Conservation (phyloP, 2,797 vertebrate genomes). For the Echeneis naucrates region DNA sequence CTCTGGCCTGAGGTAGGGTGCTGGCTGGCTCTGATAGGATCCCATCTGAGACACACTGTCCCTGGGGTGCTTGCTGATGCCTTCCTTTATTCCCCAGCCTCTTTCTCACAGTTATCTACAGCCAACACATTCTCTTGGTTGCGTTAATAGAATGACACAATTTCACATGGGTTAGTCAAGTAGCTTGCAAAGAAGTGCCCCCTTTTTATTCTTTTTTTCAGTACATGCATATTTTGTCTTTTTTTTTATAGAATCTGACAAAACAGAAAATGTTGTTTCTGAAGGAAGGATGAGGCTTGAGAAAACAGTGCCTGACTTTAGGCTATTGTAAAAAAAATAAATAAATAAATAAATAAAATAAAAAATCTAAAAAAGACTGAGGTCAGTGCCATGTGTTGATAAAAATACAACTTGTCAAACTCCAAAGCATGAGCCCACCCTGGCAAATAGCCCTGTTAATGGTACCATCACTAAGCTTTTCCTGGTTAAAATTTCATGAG, state of each 20-base stretch:
- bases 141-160: slow-evolving; percentile 49
- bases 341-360: no score
- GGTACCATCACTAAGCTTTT: slow-evolving; percentile 44
- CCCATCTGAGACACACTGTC: slow-evolving; percentile 73
- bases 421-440: slow-evolving; percentile 24
- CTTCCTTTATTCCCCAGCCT: slow-evolving; percentile 55
- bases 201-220: slow-evolving; percentile 18
- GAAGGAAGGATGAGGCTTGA: background rate
- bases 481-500: slow-evolving; percentile 60
- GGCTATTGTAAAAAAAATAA: slow-evolving; percentile 12
- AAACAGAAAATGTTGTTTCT: background rate
- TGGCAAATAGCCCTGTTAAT: slow-evolving; percentile 39
- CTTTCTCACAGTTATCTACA: slow-evolving; percentile 64
- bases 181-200: slow-evolving; percentile 14
- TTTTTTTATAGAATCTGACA: background rate
- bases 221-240: slow-evolving; percentile 7
- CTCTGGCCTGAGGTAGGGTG: slow-evolving; percentile 77
- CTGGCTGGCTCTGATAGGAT: slow-evolving; percentile 76
- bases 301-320: slow-evolving; percentile 16
- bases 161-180: slow-evolving; percentile 28
- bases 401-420: slow-evolving; percentile 28
- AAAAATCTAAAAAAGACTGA: no score
- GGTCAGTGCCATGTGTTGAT: slow-evolving; percentile 5
- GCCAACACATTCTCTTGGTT: slow-evolving; percentile 62
- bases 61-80: slow-evolving; percentile 71